A percentile compares a stretch with the other conserved stretches of the same genome.
phyloP scores from a whole-genome alignment of 1,140 invertebrate genomes.

The Condylostylus longicornis region DNA sequence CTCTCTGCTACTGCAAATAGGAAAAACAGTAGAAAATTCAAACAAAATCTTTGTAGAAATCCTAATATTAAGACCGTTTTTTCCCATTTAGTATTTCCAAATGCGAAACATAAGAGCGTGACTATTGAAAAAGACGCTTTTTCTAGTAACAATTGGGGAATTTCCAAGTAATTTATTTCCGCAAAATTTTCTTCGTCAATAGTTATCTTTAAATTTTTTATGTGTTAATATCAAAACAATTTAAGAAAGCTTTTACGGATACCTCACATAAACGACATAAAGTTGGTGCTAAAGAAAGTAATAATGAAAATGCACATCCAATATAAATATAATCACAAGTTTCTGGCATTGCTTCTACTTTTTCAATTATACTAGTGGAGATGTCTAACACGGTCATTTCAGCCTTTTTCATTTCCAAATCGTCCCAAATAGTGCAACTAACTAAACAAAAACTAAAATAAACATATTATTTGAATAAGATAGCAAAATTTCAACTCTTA shows the following conservation, averaged over 20 bases:
- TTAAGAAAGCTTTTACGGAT: background rate
- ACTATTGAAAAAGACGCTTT: slow-evolving; percentile 27
- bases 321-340: slow-evolving; percentile 69
- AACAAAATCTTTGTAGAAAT: slow-evolving; percentile 42
- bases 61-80: slow-evolving; percentile 24
- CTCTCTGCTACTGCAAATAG: slow-evolving; percentile 85
- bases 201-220: slow-evolving; percentile 13
- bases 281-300: slow-evolving; percentile 40
- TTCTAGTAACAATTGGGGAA: slow-evolving; percentile 32
- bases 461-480: background rate
- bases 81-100: slow-evolving; percentile 26
- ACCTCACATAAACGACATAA: slow-evolving; percentile 39
- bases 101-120: slow-evolving; percentile 23
- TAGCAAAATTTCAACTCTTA: slow-evolving; percentile 39
- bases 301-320: slow-evolving; percentile 41
- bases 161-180: slow-evolving; percentile 28
- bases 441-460: slow-evolving; percentile 38
- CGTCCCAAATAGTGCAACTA: slow-evolving; percentile 89
- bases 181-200: slow-evolving; percentile 21
- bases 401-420: slow-evolving; percentile 73
- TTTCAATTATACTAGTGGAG: slow-evolving; percentile 78
- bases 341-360: slow-evolving; percentile 70
- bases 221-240: background rate
- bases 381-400: slow-evolving; percentile 87
- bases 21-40: slow-evolving; percentile 76